Evolutionary conservation across 2,113 vertebrate genomes (phyloP).

Genomic region (Eulacestoma nigropectus): DNA sequence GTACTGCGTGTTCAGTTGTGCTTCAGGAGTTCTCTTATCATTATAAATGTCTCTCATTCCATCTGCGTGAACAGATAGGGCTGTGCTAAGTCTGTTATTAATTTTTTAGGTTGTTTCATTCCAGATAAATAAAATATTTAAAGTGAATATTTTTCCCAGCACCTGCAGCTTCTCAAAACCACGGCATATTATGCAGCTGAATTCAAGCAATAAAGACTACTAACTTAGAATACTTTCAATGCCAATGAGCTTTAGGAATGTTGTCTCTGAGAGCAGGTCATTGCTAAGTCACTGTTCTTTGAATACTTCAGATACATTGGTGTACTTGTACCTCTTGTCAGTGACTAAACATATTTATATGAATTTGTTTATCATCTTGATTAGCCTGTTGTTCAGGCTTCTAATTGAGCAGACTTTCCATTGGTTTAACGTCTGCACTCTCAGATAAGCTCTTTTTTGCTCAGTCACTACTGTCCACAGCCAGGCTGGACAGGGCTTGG

Average conservation of each 20-base stretch:
- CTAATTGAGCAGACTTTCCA: not conserved
- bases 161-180: not conserved
- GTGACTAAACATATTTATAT: not conserved
- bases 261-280: not conserved
- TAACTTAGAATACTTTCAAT: not conserved
- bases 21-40: not conserved
- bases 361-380: not conserved
- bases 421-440: not conserved
- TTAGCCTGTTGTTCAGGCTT: not conserved
- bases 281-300: not conserved
- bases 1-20: not conserved
- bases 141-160: not conserved
- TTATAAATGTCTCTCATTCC: not conserved
- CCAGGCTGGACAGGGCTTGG: not conserved
- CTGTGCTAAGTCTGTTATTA: not conserved
- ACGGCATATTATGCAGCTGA: not conserved
- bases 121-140: slow-evolving; percentile 40
- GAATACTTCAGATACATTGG: not conserved
- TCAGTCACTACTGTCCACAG: not conserved
- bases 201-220: not conserved
- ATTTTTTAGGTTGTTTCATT: slow-evolving; percentile 30
- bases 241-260: not conserved
- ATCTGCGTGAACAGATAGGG: not conserved
- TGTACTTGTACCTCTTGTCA: not conserved
- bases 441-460: not conserved